Conservation (phyloP, 2,888 invertebrate species). For the Mallateleia sp. region DNA sequence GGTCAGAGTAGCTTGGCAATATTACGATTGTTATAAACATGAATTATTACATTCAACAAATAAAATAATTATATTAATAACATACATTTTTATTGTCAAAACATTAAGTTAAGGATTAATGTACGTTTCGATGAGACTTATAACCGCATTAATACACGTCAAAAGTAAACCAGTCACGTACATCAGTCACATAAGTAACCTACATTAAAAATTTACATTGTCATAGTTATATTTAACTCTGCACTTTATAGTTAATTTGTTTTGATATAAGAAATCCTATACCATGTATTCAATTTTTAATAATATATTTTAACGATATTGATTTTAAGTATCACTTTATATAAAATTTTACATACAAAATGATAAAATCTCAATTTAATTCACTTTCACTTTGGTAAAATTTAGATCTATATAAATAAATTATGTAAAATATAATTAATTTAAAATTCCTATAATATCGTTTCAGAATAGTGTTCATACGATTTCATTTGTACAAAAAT, state of each 20-base stretch:
- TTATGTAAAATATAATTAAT: too few species aligned
- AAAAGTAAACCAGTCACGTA: slow-evolving; percentile 41
- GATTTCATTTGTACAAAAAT: too few species aligned
- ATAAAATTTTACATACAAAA: too few species aligned
- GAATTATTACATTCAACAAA: slow-evolving; percentile 10
- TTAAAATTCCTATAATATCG: too few species aligned
- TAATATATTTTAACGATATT: background rate
- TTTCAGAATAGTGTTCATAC: too few species aligned
- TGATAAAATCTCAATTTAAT: background rate
- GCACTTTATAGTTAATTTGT: background rate
- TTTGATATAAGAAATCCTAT: too few species aligned
- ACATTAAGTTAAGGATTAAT: slow-evolving; percentile 27
- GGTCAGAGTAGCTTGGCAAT: slow-evolving; percentile 10
- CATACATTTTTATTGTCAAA: slow-evolving; percentile 24
- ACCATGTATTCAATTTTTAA: too few species aligned
- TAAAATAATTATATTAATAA: slow-evolving; percentile 45
- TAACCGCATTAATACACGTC: slow-evolving; percentile 41
- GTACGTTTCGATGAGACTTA: slow-evolving; percentile 27
- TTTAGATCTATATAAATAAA: too few species aligned
- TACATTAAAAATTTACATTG: slow-evolving; percentile 36
- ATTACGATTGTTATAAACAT: slow-evolving; percentile 28
- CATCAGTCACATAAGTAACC: slow-evolving; percentile 45
- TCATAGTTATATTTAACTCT: slow-evolving; percentile 25
- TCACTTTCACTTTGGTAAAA: slow-evolving; percentile 30
- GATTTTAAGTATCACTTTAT: background rate